Percentiles rank a stretch among this genome's conserved stretches.
Conservation (phyloP, 2,888 invertebrate genomes). For the Xylophagus ater region DNA sequence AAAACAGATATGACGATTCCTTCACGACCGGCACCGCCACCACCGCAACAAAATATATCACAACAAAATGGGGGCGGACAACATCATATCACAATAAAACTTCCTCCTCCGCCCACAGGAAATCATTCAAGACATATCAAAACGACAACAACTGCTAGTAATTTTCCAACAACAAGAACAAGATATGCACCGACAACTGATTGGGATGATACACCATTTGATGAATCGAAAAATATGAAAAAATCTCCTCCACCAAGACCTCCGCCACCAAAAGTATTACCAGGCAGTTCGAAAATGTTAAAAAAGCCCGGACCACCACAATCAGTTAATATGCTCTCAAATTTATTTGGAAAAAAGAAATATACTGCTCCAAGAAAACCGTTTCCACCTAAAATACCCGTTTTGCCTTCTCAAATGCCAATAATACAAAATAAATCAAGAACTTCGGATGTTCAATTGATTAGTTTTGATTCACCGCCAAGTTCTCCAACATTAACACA, state of each 20-base stretch:
- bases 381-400: neutral
- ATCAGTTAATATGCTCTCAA: conserved; percentile 31
- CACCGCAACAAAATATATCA: conserved; percentile 27
- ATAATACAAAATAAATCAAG: conserved; percentile 3
- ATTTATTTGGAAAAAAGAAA: conserved; percentile 27
- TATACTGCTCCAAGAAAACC: neutral
- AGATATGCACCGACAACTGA: conserved; percentile 35
- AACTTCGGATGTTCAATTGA: conserved; percentile 41
- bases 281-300: conserved; percentile 22
- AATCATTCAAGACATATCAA: conserved; percentile 18
- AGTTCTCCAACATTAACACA: conserved; percentile 65
- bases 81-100: conserved; percentile 26
- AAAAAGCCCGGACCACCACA: conserved; percentile 21
- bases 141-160: conserved; percentile 25
- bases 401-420: neutral
- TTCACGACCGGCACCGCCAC: conserved; percentile 37
- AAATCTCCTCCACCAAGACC: conserved; percentile 37
- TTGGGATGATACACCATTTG: conserved; percentile 35
- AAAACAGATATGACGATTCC: conserved; percentile 39
- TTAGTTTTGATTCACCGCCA: conserved; percentile 60
- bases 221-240: conserved; percentile 24
- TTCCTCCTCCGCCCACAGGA: conserved; percentile 33
- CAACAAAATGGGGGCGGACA: conserved; percentile 26
- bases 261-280: conserved; percentile 29
- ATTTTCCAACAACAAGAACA: conserved; percentile 29